These are phyloP conservation scores for Craseonycteris thonglongyai DNA, from an alignment of 2,113 vertebrate species.

Conservation along the genomic window DNA sequence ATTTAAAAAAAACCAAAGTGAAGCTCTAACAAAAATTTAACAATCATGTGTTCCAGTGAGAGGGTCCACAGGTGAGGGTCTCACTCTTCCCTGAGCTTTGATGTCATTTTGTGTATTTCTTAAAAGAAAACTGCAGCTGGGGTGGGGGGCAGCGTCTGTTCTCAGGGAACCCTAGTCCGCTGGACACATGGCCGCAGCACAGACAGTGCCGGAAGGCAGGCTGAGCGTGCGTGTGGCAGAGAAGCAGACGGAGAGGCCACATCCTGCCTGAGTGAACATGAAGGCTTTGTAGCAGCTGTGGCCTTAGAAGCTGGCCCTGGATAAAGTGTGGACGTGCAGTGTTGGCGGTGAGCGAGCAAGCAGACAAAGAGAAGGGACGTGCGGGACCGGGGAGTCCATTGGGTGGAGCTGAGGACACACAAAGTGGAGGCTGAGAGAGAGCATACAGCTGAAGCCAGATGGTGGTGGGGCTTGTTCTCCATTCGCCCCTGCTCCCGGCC, in stretches of 20 bases:
- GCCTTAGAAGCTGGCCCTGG: neutral
- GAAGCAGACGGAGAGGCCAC: neutral
- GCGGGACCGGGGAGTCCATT: neutral
- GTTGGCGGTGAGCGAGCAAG: neutral
- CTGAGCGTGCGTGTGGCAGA: neutral
- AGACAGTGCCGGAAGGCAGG: neutral
- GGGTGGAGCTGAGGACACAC: neutral
- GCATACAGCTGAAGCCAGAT: neutral
- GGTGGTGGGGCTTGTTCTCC: neutral
- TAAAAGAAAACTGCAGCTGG: neutral
- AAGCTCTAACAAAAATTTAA: neutral
- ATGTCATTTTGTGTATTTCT: neutral
- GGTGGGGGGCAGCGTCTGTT: neutral
- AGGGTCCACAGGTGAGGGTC: neutral
- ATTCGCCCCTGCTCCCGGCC: no score
- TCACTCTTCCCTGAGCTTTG: neutral
- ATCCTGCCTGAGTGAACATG: neutral
- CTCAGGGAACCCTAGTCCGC: neutral
- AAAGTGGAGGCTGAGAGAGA: neutral
- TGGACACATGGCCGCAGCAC: accelerated
- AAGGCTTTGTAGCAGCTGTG: neutral
- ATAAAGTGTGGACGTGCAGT: neutral
- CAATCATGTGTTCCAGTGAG: neutral
- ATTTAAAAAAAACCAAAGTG: neutral
- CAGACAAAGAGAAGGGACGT: neutral